Conservation (phyloP, 2,888 invertebrate species). For the Agrotis clavis region DNA sequence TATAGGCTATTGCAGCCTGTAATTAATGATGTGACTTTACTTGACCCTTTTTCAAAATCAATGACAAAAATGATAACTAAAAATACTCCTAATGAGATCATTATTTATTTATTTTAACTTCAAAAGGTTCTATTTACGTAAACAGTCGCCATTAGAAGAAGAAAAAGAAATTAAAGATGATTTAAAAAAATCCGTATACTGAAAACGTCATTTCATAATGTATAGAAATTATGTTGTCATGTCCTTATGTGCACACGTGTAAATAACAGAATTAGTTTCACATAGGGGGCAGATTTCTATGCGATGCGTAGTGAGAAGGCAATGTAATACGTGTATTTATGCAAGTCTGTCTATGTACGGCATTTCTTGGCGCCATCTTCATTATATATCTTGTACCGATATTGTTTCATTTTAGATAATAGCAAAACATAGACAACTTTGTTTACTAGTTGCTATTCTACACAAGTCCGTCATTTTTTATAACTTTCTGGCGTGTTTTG, state of each 20-base stretch:
- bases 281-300: constrained; percentile 17
- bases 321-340: not conserved
- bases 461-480: constrained; percentile 21
- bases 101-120: not conserved
- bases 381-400: constrained; percentile 11
- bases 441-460: constrained; percentile 43
- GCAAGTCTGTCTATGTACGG: not conserved
- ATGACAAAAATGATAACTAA: constrained; percentile 8
- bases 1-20: no score
- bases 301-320: constrained; percentile 5
- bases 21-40: no score
- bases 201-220: constrained; percentile 2
- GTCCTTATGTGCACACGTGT: constrained; percentile 37
- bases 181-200: not conserved
- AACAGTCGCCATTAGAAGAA: no score
- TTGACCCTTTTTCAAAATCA: not conserved
- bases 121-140: no score
- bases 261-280: constrained; percentile 29
- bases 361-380: constrained; percentile 19
- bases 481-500: constrained; percentile 31
- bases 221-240: constrained; percentile 16
- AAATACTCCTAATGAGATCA: not conserved
- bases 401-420: constrained; percentile 30
- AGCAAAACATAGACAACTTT: constrained; percentile 21
- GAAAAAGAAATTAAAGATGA: not conserved